Percentiles rank a stretch among this genome's conserved stretches.
Conservation (phyloP, 2,888 invertebrate species). For the Cyrtodaria siliqua region DNA sequence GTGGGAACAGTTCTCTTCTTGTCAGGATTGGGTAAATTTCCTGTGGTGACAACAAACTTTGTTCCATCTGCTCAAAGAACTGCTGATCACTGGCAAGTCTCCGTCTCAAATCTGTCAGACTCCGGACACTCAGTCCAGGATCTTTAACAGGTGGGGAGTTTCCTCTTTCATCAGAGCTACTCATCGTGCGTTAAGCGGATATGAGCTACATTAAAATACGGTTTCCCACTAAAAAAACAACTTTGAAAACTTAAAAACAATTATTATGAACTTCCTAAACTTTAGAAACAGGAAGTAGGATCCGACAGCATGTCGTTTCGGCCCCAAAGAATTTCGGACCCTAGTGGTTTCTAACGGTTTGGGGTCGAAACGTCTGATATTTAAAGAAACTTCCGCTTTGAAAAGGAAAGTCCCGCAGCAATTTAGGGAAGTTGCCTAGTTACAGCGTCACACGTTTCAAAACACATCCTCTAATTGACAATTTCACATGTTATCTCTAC, state of each 20-base stretch:
- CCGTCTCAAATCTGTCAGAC: conserved; percentile 30
- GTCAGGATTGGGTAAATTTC: conserved; percentile 44
- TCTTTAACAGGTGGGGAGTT: conserved; percentile 69
- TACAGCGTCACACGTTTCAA: conserved; percentile 45
- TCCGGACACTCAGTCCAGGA: conserved; percentile 40
- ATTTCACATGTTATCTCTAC: no score
- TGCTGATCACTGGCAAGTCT: conserved; percentile 32
- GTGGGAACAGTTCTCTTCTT: conserved; percentile 20
- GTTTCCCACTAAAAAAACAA: no score
- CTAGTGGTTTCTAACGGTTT: no score
- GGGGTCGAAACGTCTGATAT: background rate
- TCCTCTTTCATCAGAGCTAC: conserved; percentile 41
- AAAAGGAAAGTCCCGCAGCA: conserved; percentile 32
- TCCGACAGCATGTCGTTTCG: no score
- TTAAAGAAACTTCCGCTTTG: conserved; percentile 45
- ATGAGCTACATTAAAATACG: background rate
- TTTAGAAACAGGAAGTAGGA: conserved; percentile 16
- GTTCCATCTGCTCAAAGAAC: conserved; percentile 40
- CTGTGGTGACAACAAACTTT: conserved; percentile 41
- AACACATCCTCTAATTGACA: background rate
- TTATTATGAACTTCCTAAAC: background rate
- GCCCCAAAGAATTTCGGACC: no score
- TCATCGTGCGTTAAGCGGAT: no score
- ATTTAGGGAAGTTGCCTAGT: conserved; percentile 39
- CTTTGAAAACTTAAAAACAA: conserved; percentile 13